Base-by-base conservation (phyloP, 2,888 invertebrate species). In the Sarcophaga caerulescens region DNA sequence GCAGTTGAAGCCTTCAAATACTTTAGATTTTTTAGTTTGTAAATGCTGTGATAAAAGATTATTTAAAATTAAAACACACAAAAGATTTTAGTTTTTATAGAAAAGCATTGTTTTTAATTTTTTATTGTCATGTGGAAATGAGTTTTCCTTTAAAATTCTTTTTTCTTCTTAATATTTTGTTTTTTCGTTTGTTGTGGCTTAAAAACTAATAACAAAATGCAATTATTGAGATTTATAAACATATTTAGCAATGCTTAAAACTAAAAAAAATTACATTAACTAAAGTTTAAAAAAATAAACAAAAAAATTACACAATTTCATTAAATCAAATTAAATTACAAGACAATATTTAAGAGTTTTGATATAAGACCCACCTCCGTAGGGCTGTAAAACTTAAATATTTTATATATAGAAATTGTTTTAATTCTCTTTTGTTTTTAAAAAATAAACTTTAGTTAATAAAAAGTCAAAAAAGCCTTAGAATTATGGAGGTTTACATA, bases 391-490 rank as follows among this genome's bases (percentile, higher is more conserved):
- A 69, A 52, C 17, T n/a, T 44, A 23, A 68, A 52, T 44, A n/a
- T 70, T 79, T 10, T n/a, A 44, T 14, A 21, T 23, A 44, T 65
- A 45, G 17, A 35, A 14, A 12, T 60, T 66, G 25, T 68, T 52
- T 78, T 71, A 45, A n/a, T 12, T 2, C 21, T 25, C 8, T 35
- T 71, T 52, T 75, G 65, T 45, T 78, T 70, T 81, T 14, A 78
- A 86, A 85, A 84, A 84, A 68, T 21, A 47, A 86, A 85, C 83
- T 80, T 74, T 62, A 73, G n/a, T 81, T 81, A 73, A 73, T 75
- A 3, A 10, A 17, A 69, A 76, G 70, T 78, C 75, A 81, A 78
- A 62, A 78, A 81, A 84, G 84, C 80, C 75, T 62, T 57, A 45
- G 35, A 62, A 65, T 45, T 60, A 70, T 76, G 73, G 82, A 80